phyloP scores from a whole-genome alignment of 2,888 invertebrate species.

The Smittia sp. region DNA sequence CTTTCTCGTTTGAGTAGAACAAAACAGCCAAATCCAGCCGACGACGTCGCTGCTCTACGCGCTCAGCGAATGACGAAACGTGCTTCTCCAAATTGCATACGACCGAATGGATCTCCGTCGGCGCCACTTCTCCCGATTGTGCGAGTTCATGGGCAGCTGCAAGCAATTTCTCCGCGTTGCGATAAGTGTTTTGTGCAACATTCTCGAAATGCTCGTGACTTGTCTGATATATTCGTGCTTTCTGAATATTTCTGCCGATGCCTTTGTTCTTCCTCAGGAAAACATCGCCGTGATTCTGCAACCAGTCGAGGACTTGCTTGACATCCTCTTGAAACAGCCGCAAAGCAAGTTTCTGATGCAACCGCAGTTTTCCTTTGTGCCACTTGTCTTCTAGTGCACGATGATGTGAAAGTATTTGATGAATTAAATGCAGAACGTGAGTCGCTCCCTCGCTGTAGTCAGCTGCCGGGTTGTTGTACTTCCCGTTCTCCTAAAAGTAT shows the following conservation, averaged over 20 bases:
- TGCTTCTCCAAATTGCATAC: slow-evolving; percentile 91
- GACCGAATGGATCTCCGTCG: slow-evolving; percentile 92
- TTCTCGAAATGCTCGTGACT: slow-evolving; percentile 98
- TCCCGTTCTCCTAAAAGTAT: slow-evolving; percentile 51
- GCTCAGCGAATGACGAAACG: slow-evolving; percentile 88
- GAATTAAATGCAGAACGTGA: slow-evolving; percentile 93
- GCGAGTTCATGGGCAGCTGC: slow-evolving; percentile 95
- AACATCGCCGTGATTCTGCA: slow-evolving; percentile 95
- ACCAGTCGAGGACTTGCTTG: slow-evolving; percentile 95
- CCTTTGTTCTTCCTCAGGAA: slow-evolving; percentile 96
- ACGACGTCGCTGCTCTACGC: slow-evolving; percentile 85
- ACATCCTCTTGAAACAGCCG: slow-evolving; percentile 96
- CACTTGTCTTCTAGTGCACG: slow-evolving; percentile 89
- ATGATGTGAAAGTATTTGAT: slow-evolving; percentile 94
- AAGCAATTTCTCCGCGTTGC: slow-evolving; percentile 94
- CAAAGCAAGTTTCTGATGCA: slow-evolving; percentile 90
- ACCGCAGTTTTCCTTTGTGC: slow-evolving; percentile 90
- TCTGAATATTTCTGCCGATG: slow-evolving; percentile 90
- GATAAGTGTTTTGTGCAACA: slow-evolving; percentile 97
- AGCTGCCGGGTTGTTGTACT: slow-evolving; percentile 80
- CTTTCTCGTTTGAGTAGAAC: slow-evolving; percentile 94
- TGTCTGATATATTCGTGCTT: slow-evolving; percentile 93
- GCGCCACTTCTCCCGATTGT: slow-evolving; percentile 92
- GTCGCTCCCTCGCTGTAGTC: slow-evolving; percentile 97
- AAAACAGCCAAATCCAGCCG: slow-evolving; percentile 90